These are phyloP conservation scores for Palaemon carinicauda DNA, from an alignment of 1,140 invertebrate genomes.

Conservation along the genomic window DNA sequence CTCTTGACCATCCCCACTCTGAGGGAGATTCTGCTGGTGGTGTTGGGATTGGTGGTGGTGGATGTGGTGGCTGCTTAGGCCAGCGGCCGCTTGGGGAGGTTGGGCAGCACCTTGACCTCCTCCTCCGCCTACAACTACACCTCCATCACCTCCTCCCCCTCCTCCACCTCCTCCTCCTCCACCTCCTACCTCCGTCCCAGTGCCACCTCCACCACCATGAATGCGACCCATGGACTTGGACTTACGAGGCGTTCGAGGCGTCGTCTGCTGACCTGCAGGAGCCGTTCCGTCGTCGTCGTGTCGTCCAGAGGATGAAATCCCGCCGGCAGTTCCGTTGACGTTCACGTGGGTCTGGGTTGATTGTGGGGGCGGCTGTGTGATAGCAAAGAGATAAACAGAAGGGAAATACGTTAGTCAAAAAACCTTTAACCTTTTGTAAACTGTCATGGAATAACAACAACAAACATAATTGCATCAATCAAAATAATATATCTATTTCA, in stretches of 20 bases:
- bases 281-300: neutral
- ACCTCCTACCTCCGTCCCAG: slow-evolving; percentile 23
- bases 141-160: slow-evolving; percentile 14
- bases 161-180: slow-evolving; percentile 44
- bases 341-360: slow-evolving; percentile 44
- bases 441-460: too few species aligned
- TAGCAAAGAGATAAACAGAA: neutral
- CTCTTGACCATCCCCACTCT: slow-evolving; percentile 1
- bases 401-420: too few species aligned
- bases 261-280: slow-evolving; percentile 31
- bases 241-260: slow-evolving; percentile 59
- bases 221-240: slow-evolving; percentile 60
- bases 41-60: slow-evolving; percentile 18
- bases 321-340: slow-evolving; percentile 44
- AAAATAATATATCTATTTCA: too few species aligned
- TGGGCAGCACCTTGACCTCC: neutral
- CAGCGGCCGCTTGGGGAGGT: slow-evolving; percentile 3
- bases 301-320: slow-evolving; percentile 20
- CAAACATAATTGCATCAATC: too few species aligned
- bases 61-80: neutral
- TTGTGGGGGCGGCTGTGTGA: slow-evolving; percentile 40
- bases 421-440: too few species aligned
- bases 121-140: slow-evolving; percentile 30
- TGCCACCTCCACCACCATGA: slow-evolving; percentile 46
- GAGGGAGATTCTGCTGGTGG: too few species aligned